Percentiles rank a stretch among this genome's conserved stretches.
phyloP scores from a whole-genome alignment of 2,888 invertebrate species.

The Oligia fasciuncula region DNA sequence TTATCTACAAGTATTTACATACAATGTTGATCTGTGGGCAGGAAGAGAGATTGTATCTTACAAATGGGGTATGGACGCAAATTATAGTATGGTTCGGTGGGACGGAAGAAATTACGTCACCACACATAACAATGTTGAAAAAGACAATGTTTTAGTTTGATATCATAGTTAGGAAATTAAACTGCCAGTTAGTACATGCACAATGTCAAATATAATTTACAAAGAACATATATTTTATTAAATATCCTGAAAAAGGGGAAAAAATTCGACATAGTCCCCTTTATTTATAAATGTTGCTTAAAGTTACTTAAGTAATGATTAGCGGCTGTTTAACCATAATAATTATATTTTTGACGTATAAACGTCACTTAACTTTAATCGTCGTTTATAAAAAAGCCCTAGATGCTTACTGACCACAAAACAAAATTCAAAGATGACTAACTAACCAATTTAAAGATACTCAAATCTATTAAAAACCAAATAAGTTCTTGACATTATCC shows the following conservation, averaged over 20 bases:
- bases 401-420: not conserved
- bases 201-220: no score
- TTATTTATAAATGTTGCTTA: no score
- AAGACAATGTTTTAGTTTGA: not conserved
- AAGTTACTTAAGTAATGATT: no score
- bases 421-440: not conserved
- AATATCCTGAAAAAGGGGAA: no score
- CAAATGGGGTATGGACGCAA: conserved; percentile 59
- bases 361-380: no score
- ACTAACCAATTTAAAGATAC: not conserved
- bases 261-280: no score
- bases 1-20: conserved; percentile 65
- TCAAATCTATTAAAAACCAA: conserved; percentile 3
- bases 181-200: no score
- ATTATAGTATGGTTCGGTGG: conserved; percentile 25
- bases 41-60: conserved; percentile 67
- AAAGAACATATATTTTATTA: no score
- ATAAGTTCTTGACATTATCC: conserved; percentile 8
- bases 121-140: not conserved
- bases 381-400: no score
- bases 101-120: conserved; percentile 31
- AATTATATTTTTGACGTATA: no score
- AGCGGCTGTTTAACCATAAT: no score
- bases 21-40: conserved; percentile 69
- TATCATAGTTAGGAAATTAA: no score